Evolutionary conservation across 2,888 invertebrate species (phyloP), one percentile per base, ranked within the genome.

Genomic region (Crocallis elinguaria): DNA sequence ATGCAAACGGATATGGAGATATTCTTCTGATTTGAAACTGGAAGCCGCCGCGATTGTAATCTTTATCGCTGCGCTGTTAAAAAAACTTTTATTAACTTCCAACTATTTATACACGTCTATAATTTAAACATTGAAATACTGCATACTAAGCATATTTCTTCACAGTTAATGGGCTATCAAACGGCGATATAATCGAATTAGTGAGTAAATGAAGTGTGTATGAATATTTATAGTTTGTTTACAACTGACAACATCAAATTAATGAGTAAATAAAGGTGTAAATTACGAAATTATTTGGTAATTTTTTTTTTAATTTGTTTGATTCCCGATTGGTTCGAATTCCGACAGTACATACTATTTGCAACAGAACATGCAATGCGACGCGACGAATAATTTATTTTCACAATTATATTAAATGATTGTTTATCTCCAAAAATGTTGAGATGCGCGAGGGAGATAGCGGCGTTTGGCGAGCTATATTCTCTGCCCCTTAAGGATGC

Each of bases 221-320:
- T 55, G 45, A 54, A 54, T 54, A 54, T 54, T 48, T 44, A 54
- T 54, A 43, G 36, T 42, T 32, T 37, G 43, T 49, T 54, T 38
- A 49, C 12, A 17, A 43, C 38, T 49, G 53, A 49, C 48, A 43
- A 25, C 14, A 32, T 33, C 12, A 32, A 43, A 54, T 42, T 12
- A 27, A 54, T 54, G 19, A 29, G 29, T 38, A 45, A 48, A 49
- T 43, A 44, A 48, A 38, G 39, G 16, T 27, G 12, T 45, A 29
- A 23, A 38, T 45, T 41, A 35, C 23, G 25, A 32, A 37, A 32
- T 33, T 14, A 23, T 37, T 42, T 29, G 36, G 21, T 36, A 23
- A 42, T 46, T 11, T 17, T 19, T 51, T 29, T 33, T 19, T 41
- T 30, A 4, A n/a, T n/a, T n/a, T n/a, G n/a, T n/a, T n/a, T n/a